phyloP scores from a whole-genome alignment of 2,888 invertebrate genomes.

The Sinelater perroti region DNA sequence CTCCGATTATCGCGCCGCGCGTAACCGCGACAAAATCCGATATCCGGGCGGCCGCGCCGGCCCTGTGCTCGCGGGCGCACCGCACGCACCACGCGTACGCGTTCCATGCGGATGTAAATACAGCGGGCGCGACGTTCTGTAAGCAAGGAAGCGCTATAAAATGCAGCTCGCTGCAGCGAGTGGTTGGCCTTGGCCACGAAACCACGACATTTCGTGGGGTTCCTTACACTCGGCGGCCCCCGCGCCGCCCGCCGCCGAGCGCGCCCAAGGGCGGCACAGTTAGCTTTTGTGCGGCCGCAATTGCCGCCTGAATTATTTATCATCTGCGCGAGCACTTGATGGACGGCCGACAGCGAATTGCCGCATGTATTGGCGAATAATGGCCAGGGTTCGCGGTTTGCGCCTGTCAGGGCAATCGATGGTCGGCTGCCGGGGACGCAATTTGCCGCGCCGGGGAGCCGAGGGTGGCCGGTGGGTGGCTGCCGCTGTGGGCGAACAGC shows the following conservation, averaged over 20 bases:
- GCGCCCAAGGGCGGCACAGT: slow-evolving; percentile 36
- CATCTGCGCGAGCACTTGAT: slow-evolving; percentile 43
- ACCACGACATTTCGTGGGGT: slow-evolving; percentile 53
- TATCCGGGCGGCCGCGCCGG: slow-evolving; percentile 24
- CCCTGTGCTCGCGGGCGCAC: slow-evolving; percentile 30
- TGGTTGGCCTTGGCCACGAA: slow-evolving; percentile 57
- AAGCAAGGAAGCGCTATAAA: slow-evolving; percentile 54
- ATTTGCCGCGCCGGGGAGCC: slow-evolving; percentile 1
- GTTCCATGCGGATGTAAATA: slow-evolving; percentile 48
- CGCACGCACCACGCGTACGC: slow-evolving; percentile 32
- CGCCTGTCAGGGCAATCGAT: slow-evolving; percentile 40
- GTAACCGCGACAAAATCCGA: slow-evolving; percentile 29
- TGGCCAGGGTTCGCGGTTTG: slow-evolving; percentile 38
- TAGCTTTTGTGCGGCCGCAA: slow-evolving; percentile 40
- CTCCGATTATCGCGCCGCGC: slow-evolving; percentile 25
- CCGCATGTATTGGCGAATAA: slow-evolving; percentile 44
- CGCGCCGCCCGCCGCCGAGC: slow-evolving; percentile 32
- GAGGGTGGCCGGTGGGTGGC: neutral
- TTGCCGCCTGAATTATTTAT: slow-evolving; percentile 42
- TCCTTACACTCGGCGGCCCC: slow-evolving; percentile 47
- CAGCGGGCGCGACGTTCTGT: slow-evolving; percentile 34
- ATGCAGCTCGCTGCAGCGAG: slow-evolving; percentile 52
- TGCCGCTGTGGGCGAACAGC: neutral
- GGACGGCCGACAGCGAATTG: slow-evolving; percentile 41
- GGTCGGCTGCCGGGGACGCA: neutral